phyloP scores from a whole-genome alignment of 1,140 invertebrate species.

The Coenobita brevimanus region DNA sequence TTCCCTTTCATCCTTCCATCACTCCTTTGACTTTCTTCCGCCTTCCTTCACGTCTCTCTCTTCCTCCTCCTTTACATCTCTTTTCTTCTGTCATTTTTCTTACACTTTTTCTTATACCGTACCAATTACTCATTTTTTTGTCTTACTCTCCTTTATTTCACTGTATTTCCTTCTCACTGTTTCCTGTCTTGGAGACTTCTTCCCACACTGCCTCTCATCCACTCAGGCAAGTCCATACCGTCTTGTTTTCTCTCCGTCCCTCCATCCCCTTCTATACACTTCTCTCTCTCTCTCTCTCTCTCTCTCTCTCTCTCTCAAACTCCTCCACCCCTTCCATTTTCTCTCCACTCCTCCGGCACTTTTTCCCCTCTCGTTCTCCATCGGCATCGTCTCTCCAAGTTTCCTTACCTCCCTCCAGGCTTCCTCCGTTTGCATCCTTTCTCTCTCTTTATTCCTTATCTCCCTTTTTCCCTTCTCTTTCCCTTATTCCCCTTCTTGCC shows the following conservation, averaged over 20 bases:
- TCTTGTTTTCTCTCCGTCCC: no score
- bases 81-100: no score
- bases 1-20: not conserved
- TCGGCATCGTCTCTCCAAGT: no score
- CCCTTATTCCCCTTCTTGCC: not conserved
- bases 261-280: not conserved
- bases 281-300: constrained; percentile 10
- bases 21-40: not conserved
- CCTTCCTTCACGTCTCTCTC: not conserved
- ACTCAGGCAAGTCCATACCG: no score
- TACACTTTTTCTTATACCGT: not conserved
- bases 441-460: no score
- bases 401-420: no score
- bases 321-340: no score
- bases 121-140: not conserved
- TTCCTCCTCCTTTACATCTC: not conserved
- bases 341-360: no score
- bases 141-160: not conserved
- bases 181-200: not conserved
- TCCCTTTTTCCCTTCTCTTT: no score
- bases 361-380: no score
- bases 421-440: no score
- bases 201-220: no score
- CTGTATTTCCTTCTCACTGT: not conserved
- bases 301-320: constrained; percentile 3